These are phyloP conservation scores for Melipona quadrifasciata DNA, from an alignment of 1,140 invertebrate genomes.

Conservation along the genomic window DNA sequence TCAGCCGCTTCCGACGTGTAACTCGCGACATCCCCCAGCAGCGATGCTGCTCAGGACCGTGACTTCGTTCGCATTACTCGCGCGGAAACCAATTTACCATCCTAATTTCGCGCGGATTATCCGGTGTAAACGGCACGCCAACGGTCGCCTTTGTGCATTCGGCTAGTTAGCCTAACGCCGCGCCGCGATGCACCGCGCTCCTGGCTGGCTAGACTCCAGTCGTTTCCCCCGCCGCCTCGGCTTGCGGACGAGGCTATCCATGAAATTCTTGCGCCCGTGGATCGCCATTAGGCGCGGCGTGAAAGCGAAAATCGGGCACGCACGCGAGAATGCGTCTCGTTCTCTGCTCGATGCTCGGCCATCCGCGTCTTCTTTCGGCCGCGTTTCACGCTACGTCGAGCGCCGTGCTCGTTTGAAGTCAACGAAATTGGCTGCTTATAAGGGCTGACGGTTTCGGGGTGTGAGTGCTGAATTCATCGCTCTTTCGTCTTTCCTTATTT, in stretches of 20 bases:
- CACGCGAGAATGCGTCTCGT: not conserved
- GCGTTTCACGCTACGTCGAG: conserved; percentile 75
- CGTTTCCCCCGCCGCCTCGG: not conserved
- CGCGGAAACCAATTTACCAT: conserved; percentile 69
- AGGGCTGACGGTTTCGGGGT: conserved; percentile 33
- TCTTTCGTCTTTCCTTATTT: not conserved
- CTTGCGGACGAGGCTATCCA: conserved; percentile 6
- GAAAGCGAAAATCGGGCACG: conserved; percentile 20
- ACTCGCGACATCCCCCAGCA: conserved; percentile 43
- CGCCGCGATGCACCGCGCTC: no score
- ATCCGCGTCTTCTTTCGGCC: conserved; percentile 54
- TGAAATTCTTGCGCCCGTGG: conserved; percentile 32
- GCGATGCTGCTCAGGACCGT: conserved; percentile 43
- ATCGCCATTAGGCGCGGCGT: conserved; percentile 28
- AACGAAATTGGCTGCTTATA: conserved; percentile 71
- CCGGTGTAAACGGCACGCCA: conserved; percentile 53
- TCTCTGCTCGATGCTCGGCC: conserved; percentile 27
- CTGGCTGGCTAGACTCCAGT: conserved; percentile 44
- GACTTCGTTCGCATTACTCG: conserved; percentile 55
- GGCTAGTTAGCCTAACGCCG: conserved; percentile 74
- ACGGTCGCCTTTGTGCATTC: conserved; percentile 45
- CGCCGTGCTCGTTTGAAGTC: conserved; percentile 68
- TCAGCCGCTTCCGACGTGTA: conserved; percentile 44
- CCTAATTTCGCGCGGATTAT: conserved; percentile 75
- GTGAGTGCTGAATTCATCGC: conserved; percentile 58